Evolutionary conservation across 2,113 vertebrate genomes (phyloP).

Genomic region (Paratilapia polleni): DNA sequence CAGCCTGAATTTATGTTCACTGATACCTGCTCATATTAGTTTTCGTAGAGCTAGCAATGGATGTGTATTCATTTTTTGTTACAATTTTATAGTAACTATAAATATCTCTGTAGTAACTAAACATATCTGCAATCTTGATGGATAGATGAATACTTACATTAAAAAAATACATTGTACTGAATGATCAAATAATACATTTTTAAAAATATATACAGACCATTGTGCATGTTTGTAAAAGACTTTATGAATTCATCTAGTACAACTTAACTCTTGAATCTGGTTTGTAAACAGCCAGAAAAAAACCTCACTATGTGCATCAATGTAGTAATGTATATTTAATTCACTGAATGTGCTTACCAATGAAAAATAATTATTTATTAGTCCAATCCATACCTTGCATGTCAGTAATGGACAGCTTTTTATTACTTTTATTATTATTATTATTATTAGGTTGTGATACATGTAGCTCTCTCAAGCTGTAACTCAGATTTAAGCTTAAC

Average conservation of each 20-base stretch:
- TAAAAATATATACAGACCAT: neutral
- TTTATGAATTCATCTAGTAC: neutral
- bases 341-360: constrained; percentile 32
- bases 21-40: too few species aligned
- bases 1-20: too few species aligned
- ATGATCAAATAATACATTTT: too few species aligned
- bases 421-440: constrained; percentile 59
- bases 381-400: constrained; percentile 51
- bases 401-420: constrained; percentile 58
- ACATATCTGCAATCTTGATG: neutral
- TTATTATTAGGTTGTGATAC: constrained; percentile 32
- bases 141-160: neutral
- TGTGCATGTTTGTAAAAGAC: neutral
- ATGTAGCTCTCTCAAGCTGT: constrained; percentile 37
- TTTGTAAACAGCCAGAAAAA: constrained; percentile 26
- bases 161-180: neutral
- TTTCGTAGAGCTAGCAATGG: too few species aligned
- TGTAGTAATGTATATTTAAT: constrained; percentile 60
- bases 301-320: neutral
- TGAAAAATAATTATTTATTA: constrained; percentile 70
- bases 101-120: neutral
- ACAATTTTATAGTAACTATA: too few species aligned
- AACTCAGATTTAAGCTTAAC: constrained; percentile 49
- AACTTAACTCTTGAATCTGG: constrained; percentile 24
- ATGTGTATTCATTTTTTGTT: too few species aligned